Evolutionary conservation across 2,113 vertebrate species (phyloP), one percentile per base, ranked within the genome.

Genomic region (Takifugu bimaculatus): DNA sequence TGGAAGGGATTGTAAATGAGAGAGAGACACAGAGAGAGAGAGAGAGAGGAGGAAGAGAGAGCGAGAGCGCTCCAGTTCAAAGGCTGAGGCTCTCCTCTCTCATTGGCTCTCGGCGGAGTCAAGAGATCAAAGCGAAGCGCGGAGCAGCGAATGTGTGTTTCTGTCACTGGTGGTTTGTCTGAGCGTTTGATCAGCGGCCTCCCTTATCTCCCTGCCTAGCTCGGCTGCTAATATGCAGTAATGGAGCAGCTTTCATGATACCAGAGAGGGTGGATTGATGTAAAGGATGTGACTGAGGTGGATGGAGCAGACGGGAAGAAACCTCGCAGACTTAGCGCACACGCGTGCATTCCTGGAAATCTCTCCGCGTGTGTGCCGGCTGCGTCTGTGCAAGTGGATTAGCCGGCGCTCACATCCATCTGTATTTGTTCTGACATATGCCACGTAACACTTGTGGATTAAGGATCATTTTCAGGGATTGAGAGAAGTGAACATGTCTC

Each of bases 111-210:
- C 55, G 68, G 82, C 78, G 79, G 85, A 75, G 74, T 74, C 74
- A 25, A 70, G 78, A 87, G 86, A 91, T 89, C 88, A 90, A 90
- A 90, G 85, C 81, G 84, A 83, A 89, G 84, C 15, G 60, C 70
- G 45, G 62, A 76, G 85, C 79, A 86, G 85, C 81, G 81, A 87
- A 87, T 89, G 84, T 85, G 70, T 88, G 84, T 88, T 89, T 87
- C 81, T 90, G 88, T 88, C 90, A 79, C 74, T 84, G 75, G 80
- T 52, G 80, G 80, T 90, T 87, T 88, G 84, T 87, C 82, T 78
- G 74, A 62, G 57, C 80, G 81, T 90, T 90, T 91, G 90, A 91
- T 91, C 87, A 87, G 75, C 68, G 65, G 78, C 60, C 77, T 76
- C 74, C 63, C 82, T 85, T 87, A 80, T 89, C 86, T 85, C 75